Evolutionary conservation across 1,140 invertebrate genomes (phyloP), one percentile per base, ranked within the genome.

Genomic region (Bombus difficillimus): DNA sequence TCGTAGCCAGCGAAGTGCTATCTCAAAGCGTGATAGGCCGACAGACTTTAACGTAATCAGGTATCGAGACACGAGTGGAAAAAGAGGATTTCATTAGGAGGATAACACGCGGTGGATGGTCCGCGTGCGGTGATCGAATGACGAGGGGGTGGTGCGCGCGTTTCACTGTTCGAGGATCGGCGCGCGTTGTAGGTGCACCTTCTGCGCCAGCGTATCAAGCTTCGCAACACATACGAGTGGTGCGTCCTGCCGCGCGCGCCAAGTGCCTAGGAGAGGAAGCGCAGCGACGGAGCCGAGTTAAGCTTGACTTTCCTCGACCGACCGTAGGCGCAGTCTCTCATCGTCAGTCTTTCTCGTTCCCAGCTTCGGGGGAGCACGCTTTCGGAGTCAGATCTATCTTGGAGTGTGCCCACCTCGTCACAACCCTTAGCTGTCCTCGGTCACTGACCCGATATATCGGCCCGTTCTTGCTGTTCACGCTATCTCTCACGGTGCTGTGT

Each of bases 191-290:
- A 76, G 81, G 32, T 28, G 77, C 69, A 64, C 57, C 62, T 86
- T 69, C 81, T 89, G 88, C 88, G 88, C 85, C 85, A 69, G 85
- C 80, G 81, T 85, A 39, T 75, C 79, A 59, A 37, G n/a, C 47
- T 74, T 86, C 81, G 88, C 77, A 79, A 86, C 68, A 89, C 80
- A 83, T 75, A 86, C 83, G 72, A 89, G 80, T 47, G 74, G 69
- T 86, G 80, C 73, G 81, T 86, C 80, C 75, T 86, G 88, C 88
- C 84, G 85, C 88, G 88, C 88, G 88, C 88, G 81, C 80, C 75
- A 89, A 89, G 53, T 88, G 73, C 47, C 81, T 86, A 89, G 77
- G 80, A 82, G 87, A 89, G 88, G 47, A 89, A 89, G 85, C 88
- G 88, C 84, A 89, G 88, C 83, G 79, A 89, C 78, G 73, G 37